A percentile compares a stretch with the other conserved stretches of the same genome.
Conservation (phyloP, 2,113 vertebrate species). For the Orientallactaga bullata region DNA sequence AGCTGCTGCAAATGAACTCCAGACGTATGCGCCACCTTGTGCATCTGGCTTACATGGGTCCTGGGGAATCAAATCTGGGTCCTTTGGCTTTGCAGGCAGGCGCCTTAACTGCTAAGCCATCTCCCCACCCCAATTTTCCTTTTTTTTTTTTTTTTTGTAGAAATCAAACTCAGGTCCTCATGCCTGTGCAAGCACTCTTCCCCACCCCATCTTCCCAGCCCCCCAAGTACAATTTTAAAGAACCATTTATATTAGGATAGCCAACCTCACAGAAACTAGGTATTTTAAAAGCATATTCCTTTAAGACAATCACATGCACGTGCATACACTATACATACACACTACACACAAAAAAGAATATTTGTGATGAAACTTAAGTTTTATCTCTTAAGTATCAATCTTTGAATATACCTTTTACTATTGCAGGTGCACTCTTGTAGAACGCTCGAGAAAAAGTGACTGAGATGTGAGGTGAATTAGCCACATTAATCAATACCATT, state of each 20-base stretch:
- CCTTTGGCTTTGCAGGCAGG: too few relatives aligned
- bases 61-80: too few relatives aligned
- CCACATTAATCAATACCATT: neutral
- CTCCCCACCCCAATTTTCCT: too few relatives aligned
- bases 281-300: conserved; percentile 41
- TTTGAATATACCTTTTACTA: neutral
- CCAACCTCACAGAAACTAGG: neutral
- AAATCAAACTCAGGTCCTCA: too few relatives aligned
- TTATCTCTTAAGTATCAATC: neutral
- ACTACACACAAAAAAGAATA: neutral
- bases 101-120: too few relatives aligned
- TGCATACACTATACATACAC: too few relatives aligned
- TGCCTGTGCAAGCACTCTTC: too few relatives aligned
- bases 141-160: too few relatives aligned
- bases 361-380: neutral
- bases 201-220: too few relatives aligned
- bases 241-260: neutral
- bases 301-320: neutral
- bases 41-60: too few relatives aligned
- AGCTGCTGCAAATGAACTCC: too few relatives aligned
- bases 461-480: neutral
- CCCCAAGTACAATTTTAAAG: neutral
- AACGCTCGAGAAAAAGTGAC: neutral
- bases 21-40: too few relatives aligned
- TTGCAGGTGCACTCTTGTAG: neutral